These are phyloP conservation scores for Dicyrtomina minuta DNA, from an alignment of 2,888 invertebrate genomes.

Conservation along the genomic window DNA sequence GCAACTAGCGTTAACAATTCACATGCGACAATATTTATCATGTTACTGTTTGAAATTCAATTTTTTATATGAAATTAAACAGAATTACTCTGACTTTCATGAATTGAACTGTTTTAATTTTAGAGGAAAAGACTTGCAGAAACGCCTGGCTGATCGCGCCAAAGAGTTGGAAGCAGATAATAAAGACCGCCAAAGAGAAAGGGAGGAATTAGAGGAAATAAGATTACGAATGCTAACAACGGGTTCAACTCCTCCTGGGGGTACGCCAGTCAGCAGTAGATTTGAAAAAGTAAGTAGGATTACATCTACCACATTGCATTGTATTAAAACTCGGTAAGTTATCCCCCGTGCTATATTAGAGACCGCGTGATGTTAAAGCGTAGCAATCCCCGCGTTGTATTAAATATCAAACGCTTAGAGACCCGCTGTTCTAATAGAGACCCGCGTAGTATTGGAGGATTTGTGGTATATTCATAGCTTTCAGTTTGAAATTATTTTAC, in stretches of 20 bases:
- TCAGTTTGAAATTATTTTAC: background rate
- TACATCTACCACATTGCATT: too few species aligned
- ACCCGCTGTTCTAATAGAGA: too few species aligned
- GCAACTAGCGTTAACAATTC: too few species aligned
- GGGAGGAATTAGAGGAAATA: conserved; percentile 82
- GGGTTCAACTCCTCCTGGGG: conserved; percentile 57
- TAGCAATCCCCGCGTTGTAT: too few species aligned
- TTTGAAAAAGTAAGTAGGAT: conserved; percentile 53
- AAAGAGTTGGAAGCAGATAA: conserved; percentile 90
- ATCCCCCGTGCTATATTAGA: background rate
- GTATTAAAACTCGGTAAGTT: background rate
- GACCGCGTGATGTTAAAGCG: too few species aligned
- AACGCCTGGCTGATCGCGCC: conserved; percentile 86
- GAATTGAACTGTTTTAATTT: conserved; percentile 19
- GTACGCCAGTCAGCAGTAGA: conserved; percentile 59
- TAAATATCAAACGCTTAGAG: too few species aligned
- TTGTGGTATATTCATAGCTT: background rate
- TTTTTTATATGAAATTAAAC: too few species aligned
- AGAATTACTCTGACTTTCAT: too few species aligned
- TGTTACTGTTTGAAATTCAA: too few species aligned
- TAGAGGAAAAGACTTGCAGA: conserved; percentile 81
- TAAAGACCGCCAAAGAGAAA: conserved; percentile 85
- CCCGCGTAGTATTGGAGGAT: too few species aligned
- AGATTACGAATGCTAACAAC: conserved; percentile 65
- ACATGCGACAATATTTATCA: too few species aligned